These are phyloP conservation scores for Scomber japonicus DNA, from an alignment of 2,113 vertebrate species.

Conservation along the genomic window DNA sequence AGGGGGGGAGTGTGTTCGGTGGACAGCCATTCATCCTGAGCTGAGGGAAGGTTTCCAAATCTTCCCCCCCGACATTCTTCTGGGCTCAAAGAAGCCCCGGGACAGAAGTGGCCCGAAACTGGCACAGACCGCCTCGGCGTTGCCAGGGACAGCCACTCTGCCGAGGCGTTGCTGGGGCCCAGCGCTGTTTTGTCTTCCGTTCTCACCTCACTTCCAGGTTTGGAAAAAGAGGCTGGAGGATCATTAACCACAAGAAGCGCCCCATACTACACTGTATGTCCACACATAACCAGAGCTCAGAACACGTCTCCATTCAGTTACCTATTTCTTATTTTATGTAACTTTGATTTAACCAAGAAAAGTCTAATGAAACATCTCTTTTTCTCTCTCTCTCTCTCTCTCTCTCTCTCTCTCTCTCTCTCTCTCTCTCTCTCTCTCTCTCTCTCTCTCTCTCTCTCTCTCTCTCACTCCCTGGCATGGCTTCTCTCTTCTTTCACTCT, in stretches of 20 bases:
- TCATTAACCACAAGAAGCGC: slow-evolving; percentile 62
- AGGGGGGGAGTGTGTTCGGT: slow-evolving; percentile 40
- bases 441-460: too few species aligned
- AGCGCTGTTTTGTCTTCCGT: slow-evolving; percentile 73
- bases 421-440: too few species aligned
- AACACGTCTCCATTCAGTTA: slow-evolving; percentile 2
- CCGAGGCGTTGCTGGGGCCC: slow-evolving; percentile 77
- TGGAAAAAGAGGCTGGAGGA: slow-evolving; percentile 52
- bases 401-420: too few species aligned
- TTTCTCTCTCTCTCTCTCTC: too few species aligned
- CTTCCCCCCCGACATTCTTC: slow-evolving; percentile 83
- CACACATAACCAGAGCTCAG: slow-evolving; percentile 7
- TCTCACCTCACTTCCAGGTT: slow-evolving; percentile 84
- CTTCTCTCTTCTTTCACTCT: neutral
- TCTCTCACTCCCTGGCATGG: too few species aligned
- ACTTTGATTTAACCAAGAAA: too few species aligned
- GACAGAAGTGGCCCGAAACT: slow-evolving; percentile 83
- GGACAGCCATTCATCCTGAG: slow-evolving; percentile 80
- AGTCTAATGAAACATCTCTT: too few species aligned
- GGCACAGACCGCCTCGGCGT: slow-evolving; percentile 77
- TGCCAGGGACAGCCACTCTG: slow-evolving; percentile 83
- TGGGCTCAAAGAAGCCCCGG: slow-evolving; percentile 78
- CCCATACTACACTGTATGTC: slow-evolving; percentile 21
- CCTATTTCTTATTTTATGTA: too few species aligned
- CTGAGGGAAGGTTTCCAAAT: slow-evolving; percentile 78